Conservation (phyloP, 2,113 vertebrate genomes). For the Gallinago media region DNA sequence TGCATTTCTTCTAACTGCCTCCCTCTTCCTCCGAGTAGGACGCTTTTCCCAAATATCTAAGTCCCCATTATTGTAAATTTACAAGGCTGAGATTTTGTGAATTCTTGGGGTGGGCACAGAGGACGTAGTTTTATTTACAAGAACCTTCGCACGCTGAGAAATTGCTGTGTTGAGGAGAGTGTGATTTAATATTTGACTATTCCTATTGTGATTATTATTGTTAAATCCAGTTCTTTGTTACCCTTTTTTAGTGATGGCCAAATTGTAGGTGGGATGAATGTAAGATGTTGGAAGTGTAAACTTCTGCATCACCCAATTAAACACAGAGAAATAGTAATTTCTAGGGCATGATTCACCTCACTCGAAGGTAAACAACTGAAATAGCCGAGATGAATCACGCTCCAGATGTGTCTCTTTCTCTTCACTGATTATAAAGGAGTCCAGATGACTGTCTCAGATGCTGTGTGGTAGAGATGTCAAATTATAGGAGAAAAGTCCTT, state of each 20-base stretch:
- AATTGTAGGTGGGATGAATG: neutral
- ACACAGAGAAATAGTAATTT: neutral
- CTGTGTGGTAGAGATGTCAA: neutral
- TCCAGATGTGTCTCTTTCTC: constrained; percentile 44
- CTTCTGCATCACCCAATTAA: neutral
- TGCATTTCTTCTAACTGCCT: neutral
- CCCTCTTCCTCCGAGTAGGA: neutral
- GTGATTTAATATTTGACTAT: neutral
- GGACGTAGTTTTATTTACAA: neutral
- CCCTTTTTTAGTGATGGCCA: neutral
- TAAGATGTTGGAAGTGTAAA: neutral
- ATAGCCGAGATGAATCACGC: neutral
- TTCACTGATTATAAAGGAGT: neutral
- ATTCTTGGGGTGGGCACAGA: neutral
- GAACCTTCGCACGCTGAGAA: fast-evolving
- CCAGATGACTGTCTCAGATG: neutral
- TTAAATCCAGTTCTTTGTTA: neutral
- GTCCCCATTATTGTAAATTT: neutral
- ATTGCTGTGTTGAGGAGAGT: neutral
- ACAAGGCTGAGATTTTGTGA: neutral
- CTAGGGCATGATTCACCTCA: constrained; percentile 36
- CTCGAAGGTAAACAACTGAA: constrained; percentile 15
- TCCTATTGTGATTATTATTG: neutral
- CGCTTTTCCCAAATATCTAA: neutral
- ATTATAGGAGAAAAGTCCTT: neutral